Evolutionary conservation across 30 jellyfish, hydroid and myxozoan genomes (phyloP).

Genomic region (Turritopsis dohrnii): DNA sequence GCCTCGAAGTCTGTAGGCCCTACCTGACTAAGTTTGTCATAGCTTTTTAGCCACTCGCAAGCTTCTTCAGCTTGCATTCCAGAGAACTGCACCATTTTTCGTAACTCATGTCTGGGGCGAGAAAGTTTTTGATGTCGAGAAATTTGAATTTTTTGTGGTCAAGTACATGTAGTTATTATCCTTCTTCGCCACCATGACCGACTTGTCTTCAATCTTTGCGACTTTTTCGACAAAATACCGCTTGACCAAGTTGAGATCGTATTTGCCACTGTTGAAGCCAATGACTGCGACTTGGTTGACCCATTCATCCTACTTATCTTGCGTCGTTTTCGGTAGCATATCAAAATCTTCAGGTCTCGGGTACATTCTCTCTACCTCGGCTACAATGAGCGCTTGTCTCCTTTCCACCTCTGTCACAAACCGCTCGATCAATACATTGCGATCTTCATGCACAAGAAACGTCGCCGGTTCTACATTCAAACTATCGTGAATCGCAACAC

Average conservation of each 20-base stretch:
- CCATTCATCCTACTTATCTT: not conserved
- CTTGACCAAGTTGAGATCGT: not conserved
- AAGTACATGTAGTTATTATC: conserved; percentile 20
- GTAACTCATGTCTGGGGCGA: conserved; percentile 17
- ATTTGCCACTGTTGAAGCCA: conserved; percentile 11
- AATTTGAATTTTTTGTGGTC: conserved; percentile 5
- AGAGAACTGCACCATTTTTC: conserved; percentile 17
- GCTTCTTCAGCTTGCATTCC: conserved; percentile 12
- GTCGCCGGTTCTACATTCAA: not conserved
- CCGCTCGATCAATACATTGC: conserved; percentile 1
- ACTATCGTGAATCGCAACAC: conserved; percentile 24
- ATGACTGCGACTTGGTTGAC: conserved; percentile 6
- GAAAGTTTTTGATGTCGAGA: conserved; percentile 18
- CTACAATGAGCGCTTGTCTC: not conserved
- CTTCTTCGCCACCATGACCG: conserved; percentile 23
- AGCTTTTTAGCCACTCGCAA: conserved; percentile 13
- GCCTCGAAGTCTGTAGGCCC: conserved; percentile 2
- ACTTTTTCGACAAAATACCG: not conserved
- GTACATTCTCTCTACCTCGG: not conserved
- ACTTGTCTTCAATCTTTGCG: not conserved
- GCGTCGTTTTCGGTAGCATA: conserved; percentile 1
- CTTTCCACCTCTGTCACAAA: not conserved
- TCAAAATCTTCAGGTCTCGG: not conserved
- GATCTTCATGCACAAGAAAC: conserved; percentile 10
- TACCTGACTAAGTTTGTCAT: conserved; percentile 10